phyloP scores from a whole-genome alignment of 2,113 vertebrate species.

The Sinocyclocheilus anophthalmus region DNA sequence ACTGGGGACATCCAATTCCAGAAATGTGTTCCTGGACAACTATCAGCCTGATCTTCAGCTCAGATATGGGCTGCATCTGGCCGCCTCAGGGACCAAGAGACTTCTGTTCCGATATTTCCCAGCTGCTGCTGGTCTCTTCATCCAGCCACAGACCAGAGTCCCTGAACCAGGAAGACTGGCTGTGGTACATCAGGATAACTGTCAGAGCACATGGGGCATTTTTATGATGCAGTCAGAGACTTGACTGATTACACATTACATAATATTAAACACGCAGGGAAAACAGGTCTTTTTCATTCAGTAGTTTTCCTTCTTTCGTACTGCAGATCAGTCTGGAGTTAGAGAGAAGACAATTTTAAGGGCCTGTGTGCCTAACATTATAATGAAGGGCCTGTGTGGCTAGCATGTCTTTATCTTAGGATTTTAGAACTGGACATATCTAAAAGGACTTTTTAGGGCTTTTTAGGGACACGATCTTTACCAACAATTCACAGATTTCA shows the following conservation, averaged over 20 bases:
- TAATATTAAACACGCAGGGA: neutral
- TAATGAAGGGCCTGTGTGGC: neutral
- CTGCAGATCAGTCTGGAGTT: neutral
- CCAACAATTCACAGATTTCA: neutral
- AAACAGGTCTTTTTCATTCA: neutral
- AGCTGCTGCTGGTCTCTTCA: neutral
- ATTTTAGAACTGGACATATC: neutral
- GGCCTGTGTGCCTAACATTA: neutral
- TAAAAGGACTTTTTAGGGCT: neutral
- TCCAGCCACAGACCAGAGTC: neutral
- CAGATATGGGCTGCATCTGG: constrained; percentile 10
- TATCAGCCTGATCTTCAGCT: constrained; percentile 1
- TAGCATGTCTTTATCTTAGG: neutral
- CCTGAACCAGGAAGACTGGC: neutral
- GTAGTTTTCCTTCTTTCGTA: neutral
- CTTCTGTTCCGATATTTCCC: neutral
- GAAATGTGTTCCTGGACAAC: neutral
- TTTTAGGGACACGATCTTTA: neutral
- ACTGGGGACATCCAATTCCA: neutral
- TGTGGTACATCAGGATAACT: neutral
- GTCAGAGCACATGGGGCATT: neutral
- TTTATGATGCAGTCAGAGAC: neutral
- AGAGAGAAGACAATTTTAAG: neutral
- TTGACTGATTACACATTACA: neutral
- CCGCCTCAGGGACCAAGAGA: neutral